Conservation (phyloP, 2,113 vertebrate species). For the Sinocyclocheilus grahami region DNA sequence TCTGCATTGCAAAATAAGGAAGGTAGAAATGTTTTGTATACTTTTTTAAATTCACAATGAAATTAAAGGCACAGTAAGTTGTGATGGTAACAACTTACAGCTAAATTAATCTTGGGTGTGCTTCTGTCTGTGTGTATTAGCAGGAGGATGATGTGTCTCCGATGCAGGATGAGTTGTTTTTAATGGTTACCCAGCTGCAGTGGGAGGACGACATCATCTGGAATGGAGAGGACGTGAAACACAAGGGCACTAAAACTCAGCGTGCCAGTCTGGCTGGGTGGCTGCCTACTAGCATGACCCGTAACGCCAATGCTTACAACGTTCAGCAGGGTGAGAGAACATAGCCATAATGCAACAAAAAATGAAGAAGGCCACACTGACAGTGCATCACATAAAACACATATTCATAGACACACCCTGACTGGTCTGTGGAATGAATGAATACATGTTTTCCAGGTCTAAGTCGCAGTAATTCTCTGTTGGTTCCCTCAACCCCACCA, state of each 20-base stretch:
- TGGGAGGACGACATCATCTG: constrained; percentile 99
- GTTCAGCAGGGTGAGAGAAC: constrained; percentile 88
- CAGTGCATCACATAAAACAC: not conserved
- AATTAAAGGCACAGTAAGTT: not conserved
- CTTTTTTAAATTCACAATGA: not conserved
- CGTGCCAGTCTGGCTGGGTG: constrained; percentile 94
- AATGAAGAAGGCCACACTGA: not conserved
- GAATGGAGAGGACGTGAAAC: constrained; percentile 98
- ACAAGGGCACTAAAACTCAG: constrained; percentile 96
- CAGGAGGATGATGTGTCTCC: constrained; percentile 43
- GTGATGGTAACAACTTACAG: not conserved
- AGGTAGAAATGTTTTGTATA: too few relatives aligned
- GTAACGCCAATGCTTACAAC: constrained; percentile 96
- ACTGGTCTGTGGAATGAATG: not conserved
- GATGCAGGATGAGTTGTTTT: constrained; percentile 91
- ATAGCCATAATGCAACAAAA: not conserved
- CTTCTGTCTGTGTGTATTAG: not conserved
- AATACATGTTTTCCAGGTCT: constrained; percentile 74
- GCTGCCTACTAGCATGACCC: constrained; percentile 98
- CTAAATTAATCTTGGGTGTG: not conserved
- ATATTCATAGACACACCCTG: not conserved
- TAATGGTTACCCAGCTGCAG: constrained; percentile 97
- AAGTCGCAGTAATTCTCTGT: constrained; percentile 84
- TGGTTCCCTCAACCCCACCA: constrained; percentile 79
- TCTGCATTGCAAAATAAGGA: too few relatives aligned